These are phyloP conservation scores for Crenuchus spilurus DNA, from an alignment of 2,797 vertebrate species.

Conservation along the genomic window DNA sequence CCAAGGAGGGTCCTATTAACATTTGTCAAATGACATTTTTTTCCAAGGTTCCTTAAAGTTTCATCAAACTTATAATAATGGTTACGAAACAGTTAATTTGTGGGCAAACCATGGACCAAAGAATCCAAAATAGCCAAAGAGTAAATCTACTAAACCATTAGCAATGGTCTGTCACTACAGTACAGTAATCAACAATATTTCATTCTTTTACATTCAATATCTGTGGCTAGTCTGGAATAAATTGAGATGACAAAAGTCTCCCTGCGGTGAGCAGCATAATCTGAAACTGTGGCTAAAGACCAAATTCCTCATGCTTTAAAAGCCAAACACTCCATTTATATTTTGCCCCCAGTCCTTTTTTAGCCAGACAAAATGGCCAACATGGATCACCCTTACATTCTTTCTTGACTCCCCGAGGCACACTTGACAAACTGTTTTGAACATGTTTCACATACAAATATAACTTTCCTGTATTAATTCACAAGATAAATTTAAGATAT, in stretches of 20 bases:
- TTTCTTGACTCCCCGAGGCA: not conserved
- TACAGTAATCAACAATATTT: not conserved
- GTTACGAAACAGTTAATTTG: not conserved
- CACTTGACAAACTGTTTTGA: conserved; percentile 16
- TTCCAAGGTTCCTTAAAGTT: too few species aligned
- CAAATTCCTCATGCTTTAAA: conserved; percentile 44
- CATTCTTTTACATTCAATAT: not conserved
- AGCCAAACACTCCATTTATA: conserved; percentile 5
- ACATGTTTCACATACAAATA: conserved; percentile 6
- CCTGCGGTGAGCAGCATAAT: conserved; percentile 40
- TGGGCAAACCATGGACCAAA: not conserved
- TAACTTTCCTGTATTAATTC: not conserved
- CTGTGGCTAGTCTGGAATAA: conserved; percentile 1
- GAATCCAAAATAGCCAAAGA: not conserved
- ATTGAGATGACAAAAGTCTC: not conserved
- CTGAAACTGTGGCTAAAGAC: conserved; percentile 46
- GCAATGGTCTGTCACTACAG: not conserved
- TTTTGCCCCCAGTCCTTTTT: conserved; percentile 25
- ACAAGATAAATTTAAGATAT: not conserved
- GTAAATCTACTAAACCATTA: not conserved
- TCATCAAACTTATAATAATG: not conserved
- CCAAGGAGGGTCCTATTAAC: too few species aligned
- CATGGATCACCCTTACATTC: conserved; percentile 12
- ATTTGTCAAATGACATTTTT: too few species aligned
- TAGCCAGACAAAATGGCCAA: conserved; percentile 15